phyloP scores from a whole-genome alignment of 2,888 invertebrate species.

The Schizaphis graminum region DNA sequence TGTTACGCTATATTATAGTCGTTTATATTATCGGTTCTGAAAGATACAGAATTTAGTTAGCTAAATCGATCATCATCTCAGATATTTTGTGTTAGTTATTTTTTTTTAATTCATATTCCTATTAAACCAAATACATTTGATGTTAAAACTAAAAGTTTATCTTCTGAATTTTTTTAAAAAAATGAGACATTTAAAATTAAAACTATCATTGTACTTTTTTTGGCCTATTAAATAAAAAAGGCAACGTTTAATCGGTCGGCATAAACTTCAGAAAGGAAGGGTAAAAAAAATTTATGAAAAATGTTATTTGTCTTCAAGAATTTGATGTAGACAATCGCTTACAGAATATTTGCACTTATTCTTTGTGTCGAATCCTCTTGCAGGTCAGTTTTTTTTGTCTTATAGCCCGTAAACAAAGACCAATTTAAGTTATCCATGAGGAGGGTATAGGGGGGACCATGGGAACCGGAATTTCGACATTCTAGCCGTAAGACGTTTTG shows the following conservation, averaged over 20 bases:
- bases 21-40: neutral
- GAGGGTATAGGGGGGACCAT: neutral
- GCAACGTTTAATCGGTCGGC: constrained; percentile 53
- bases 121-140: neutral
- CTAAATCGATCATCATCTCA: neutral
- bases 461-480: constrained; percentile 63
- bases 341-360: constrained; percentile 55
- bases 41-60: neutral
- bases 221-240: neutral
- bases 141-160: neutral
- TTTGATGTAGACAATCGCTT: constrained; percentile 45
- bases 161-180: neutral
- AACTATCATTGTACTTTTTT: neutral
- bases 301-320: constrained; percentile 47
- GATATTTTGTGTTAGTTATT: neutral
- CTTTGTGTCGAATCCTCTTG: constrained; percentile 35
- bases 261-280: constrained; percentile 41
- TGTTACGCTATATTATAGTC: neutral
- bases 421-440: constrained; percentile 13
- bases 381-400: constrained; percentile 40
- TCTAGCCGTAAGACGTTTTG: constrained; percentile 33
- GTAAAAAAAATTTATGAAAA: constrained; percentile 43
- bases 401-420: constrained; percentile 49
- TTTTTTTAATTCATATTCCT: neutral
- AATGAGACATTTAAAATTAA: neutral